Evolutionary conservation across 2,888 invertebrate species (phyloP).

Genomic region (Temnothorax unifasciatus): DNA sequence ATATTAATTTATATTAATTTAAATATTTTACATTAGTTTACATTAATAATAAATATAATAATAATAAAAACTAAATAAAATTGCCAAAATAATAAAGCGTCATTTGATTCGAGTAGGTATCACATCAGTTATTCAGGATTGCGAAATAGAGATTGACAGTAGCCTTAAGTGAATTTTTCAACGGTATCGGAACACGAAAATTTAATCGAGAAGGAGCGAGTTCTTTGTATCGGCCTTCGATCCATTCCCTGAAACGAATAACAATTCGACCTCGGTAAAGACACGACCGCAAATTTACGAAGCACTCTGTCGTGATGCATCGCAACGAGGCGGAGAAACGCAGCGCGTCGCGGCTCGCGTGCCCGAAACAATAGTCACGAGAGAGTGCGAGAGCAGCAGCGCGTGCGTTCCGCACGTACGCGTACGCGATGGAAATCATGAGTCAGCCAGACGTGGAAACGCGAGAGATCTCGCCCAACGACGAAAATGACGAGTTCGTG

Average conservation of each 20-base stretch:
- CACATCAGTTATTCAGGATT: neutral
- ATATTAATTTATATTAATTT: neutral
- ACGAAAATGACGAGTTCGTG: conserved; percentile 47
- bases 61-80: neutral
- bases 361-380: conserved; percentile 33
- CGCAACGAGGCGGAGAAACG: conserved; percentile 41
- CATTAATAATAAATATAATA: neutral
- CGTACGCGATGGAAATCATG: conserved; percentile 32
- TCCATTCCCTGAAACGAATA: neutral
- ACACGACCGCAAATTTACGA: conserved; percentile 19
- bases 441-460: conserved; percentile 24
- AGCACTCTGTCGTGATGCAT: conserved; percentile 12
- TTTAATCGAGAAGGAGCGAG: neutral
- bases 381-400: neutral
- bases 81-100: neutral
- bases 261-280: neutral
- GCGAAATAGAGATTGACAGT: neutral
- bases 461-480: conserved; percentile 29
- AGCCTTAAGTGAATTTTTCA: neutral
- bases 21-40: neutral
- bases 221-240: neutral
- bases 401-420: conserved; percentile 5
- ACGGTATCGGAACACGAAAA: neutral
- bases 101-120: neutral
- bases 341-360: conserved; percentile 17